Conservation (phyloP, 2,113 vertebrate species). For the Cyanistes caeruleus region DNA sequence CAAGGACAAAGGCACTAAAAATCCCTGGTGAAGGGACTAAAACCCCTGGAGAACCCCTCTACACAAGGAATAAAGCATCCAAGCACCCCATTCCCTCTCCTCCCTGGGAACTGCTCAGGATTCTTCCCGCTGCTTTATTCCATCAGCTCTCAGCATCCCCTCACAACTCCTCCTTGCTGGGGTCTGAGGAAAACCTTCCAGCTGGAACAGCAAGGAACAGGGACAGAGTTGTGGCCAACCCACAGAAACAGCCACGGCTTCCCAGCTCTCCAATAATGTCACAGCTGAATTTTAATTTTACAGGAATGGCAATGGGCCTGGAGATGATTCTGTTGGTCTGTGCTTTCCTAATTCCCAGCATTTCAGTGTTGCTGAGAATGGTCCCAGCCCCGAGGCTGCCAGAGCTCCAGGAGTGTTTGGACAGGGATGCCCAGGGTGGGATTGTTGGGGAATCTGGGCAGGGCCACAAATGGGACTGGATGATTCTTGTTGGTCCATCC, state of each 20-base stretch:
- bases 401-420: not conserved
- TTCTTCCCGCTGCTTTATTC: not conserved
- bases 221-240: not conserved
- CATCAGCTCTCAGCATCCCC: not conserved
- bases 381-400: not conserved
- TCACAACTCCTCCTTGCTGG: not conserved
- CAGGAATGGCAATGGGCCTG: not conserved
- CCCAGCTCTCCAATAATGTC: not conserved
- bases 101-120: not conserved
- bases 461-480: not conserved
- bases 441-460: not conserved
- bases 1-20: not conserved
- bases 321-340: not conserved
- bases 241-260: not conserved
- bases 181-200: not conserved
- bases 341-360: not conserved
- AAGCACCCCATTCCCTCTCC: not conserved
- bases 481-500: not conserved
- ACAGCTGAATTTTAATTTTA: not conserved
- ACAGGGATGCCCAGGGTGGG: not conserved
- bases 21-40: not conserved
- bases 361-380: not conserved
- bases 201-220: not conserved
- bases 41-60: not conserved
- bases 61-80: not conserved